These are phyloP conservation scores for Mus minutoides DNA, from an alignment of 2,797 vertebrate genomes.

Conservation along the genomic window DNA sequence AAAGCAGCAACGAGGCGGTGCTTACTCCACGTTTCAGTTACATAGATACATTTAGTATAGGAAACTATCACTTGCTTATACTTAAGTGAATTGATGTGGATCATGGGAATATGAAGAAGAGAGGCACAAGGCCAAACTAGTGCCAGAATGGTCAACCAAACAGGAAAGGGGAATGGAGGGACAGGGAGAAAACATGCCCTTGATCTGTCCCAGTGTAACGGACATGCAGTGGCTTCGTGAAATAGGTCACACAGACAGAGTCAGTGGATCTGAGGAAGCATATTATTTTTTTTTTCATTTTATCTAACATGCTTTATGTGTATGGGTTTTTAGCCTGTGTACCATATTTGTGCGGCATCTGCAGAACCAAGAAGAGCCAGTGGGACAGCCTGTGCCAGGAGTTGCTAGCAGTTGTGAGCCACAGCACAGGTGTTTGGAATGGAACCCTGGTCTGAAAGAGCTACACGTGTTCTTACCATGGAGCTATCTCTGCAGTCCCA, in stretches of 20 bases:
- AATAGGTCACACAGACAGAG: not conserved
- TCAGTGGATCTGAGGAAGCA: not conserved
- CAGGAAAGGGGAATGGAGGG: not conserved
- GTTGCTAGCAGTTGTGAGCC: not conserved
- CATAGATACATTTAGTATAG: not conserved
- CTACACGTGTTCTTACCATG: not conserved
- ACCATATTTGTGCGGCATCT: not conserved
- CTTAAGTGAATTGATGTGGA: not conserved
- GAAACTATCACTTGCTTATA: not conserved
- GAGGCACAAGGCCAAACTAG: not conserved
- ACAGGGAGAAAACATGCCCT: fast-evolving
- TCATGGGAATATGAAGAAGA: not conserved
- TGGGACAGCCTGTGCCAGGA: not conserved
- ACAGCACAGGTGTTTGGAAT: too few species aligned
- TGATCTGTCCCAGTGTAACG: not conserved
- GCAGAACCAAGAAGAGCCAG: not conserved
- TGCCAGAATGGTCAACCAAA: not conserved
- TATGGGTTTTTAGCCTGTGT: not conserved
- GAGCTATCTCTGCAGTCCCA: not conserved
- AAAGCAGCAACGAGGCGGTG: not conserved
- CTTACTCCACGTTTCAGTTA: not conserved
- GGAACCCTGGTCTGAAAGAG: not conserved
- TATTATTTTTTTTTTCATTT: not conserved
- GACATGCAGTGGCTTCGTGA: fast-evolving
- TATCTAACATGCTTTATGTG: not conserved